Percentiles rank a stretch among this genome's conserved stretches.
These are phyloP conservation scores for Palythoa heliodiscus DNA, from an alignment of 92 coral and sea anemone genomes.

Conservation along the genomic window DNA sequence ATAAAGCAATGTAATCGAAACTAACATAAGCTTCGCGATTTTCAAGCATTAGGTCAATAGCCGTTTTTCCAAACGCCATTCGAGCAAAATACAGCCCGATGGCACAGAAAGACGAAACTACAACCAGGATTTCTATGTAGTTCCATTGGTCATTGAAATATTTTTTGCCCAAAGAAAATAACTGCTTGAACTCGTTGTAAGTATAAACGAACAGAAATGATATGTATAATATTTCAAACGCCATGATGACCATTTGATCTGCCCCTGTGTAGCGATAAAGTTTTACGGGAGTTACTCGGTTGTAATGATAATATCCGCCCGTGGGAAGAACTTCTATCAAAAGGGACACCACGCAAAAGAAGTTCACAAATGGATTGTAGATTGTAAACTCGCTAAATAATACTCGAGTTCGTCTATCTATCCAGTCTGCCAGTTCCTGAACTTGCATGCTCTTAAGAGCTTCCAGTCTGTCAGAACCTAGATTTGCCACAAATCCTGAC, in stretches of 20 bases:
- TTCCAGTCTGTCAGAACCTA: slow-evolving; percentile 58
- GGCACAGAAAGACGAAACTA: slow-evolving; percentile 73
- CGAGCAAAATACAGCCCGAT: slow-evolving; percentile 82
- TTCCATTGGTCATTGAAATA: slow-evolving; percentile 85
- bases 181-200: slow-evolving; percentile 78
- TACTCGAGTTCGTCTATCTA: slow-evolving; percentile 85
- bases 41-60: slow-evolving; percentile 68
- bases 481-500: slow-evolving; percentile 80
- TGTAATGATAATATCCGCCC: slow-evolving; percentile 80
- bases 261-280: slow-evolving; percentile 82
- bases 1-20: slow-evolving; percentile 76
- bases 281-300: slow-evolving; percentile 65
- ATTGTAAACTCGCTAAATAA: slow-evolving; percentile 82
- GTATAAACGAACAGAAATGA: slow-evolving; percentile 68
- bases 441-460: slow-evolving; percentile 58
- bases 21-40: slow-evolving; percentile 67
- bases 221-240: slow-evolving; percentile 72
- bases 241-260: slow-evolving; percentile 73
- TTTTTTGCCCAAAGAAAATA: slow-evolving; percentile 63
- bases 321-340: slow-evolving; percentile 81
- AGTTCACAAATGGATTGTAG: slow-evolving; percentile 77
- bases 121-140: slow-evolving; percentile 73
- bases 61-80: slow-evolving; percentile 65
- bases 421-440: slow-evolving; percentile 71
- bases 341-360: slow-evolving; percentile 78